phyloP scores from a whole-genome alignment of 2,113 vertebrate genomes.

The Notothenia rossii region DNA sequence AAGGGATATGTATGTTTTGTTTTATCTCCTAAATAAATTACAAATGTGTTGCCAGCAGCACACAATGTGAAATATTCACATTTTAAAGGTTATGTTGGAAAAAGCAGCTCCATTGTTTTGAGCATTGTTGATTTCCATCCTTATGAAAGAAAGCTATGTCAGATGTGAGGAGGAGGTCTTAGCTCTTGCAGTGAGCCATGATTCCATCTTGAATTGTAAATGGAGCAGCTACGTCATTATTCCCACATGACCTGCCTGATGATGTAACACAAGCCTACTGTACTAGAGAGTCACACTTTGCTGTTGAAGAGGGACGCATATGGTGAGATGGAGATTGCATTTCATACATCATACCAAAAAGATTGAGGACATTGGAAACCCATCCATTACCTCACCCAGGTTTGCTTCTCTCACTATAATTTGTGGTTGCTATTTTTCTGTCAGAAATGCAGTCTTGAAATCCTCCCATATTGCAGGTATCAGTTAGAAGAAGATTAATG shows the following conservation, averaged over 20 bases:
- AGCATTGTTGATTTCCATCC: conserved; percentile 29
- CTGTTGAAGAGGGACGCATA: conserved; percentile 25
- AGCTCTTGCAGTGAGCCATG: conserved; percentile 35
- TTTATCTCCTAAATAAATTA: conserved; percentile 16
- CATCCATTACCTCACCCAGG: conserved; percentile 10
- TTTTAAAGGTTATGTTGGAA: conserved; percentile 17
- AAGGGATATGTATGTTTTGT: conserved; percentile 26
- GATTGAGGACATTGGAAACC: conserved; percentile 17
- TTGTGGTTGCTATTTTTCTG: conserved; percentile 20
- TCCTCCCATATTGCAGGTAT: conserved; percentile 31
- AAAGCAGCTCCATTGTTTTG: conserved; percentile 6
- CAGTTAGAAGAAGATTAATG: conserved; percentile 54
- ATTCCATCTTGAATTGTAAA: conserved; percentile 61
- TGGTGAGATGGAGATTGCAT: conserved; percentile 12
- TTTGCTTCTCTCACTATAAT: conserved; percentile 28
- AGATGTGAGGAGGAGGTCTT: conserved; percentile 35
- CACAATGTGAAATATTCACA: conserved; percentile 23
- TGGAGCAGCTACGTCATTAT: conserved; percentile 57
- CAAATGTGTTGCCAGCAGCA: conserved; percentile 22
- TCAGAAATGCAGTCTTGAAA: conserved; percentile 30
- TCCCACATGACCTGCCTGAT: conserved; percentile 58
- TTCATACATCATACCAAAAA: conserved; percentile 26
- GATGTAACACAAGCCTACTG: conserved; percentile 66
- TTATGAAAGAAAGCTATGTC: conserved; percentile 34
- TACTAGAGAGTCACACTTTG: conserved; percentile 36